Evolutionary conservation across 1,140 invertebrate species (phyloP).

Genomic region (Cyclargus thomasi): DNA sequence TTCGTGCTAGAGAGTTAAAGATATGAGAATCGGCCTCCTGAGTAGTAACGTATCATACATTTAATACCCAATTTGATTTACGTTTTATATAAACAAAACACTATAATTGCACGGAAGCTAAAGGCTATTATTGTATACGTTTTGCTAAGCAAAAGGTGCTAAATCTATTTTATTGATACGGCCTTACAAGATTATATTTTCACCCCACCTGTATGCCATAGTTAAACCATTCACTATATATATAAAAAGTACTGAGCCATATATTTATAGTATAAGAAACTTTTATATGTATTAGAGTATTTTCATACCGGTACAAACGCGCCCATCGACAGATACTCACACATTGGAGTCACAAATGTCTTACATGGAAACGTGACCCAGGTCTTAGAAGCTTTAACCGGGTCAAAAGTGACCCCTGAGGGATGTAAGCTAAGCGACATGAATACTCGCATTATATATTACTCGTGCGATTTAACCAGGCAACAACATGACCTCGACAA

Average conservation of each 20-base stretch:
- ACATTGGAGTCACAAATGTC: conserved; percentile 43
- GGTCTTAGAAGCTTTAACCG: conserved; percentile 15
- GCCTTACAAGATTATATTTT: background rate
- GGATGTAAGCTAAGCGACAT: background rate
- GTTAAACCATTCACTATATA: conserved; percentile 13
- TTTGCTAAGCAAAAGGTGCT: background rate
- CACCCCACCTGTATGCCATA: background rate
- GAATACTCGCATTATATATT: background rate
- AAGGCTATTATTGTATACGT: background rate
- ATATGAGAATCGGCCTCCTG: no score
- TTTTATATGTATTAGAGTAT: conserved; percentile 41
- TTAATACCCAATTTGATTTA: no score
- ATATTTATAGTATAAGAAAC: conserved; percentile 36
- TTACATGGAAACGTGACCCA: conserved; percentile 28
- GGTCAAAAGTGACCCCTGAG: background rate
- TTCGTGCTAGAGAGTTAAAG: no score
- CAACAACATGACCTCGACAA: no score
- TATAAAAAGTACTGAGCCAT: conserved; percentile 19
- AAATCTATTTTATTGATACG: background rate
- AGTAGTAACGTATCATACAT: no score
- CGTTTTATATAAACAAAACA: no score
- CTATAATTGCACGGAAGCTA: no score
- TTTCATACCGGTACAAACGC: conserved; percentile 33
- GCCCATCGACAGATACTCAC: conserved; percentile 38
- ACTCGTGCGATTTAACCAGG: no score